These are phyloP conservation scores for Aepyceros melampus DNA, from an alignment of 2,113 vertebrate genomes.

Conservation along the genomic window DNA sequence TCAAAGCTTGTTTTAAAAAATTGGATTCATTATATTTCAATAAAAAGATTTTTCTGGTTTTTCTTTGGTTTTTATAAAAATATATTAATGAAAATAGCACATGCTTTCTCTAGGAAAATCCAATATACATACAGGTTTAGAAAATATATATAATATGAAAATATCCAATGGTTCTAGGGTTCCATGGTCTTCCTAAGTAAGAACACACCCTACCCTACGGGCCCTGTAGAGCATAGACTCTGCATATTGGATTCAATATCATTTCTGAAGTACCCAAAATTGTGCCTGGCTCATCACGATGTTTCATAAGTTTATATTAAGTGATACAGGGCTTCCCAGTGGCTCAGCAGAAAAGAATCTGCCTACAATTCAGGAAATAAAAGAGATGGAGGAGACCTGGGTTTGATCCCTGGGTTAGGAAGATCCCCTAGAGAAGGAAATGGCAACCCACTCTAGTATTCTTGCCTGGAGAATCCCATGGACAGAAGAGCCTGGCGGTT, in stretches of 20 bases:
- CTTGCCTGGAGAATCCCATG: background rate
- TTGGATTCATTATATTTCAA: background rate
- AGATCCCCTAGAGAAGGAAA: background rate
- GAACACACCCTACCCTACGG: too few relatives aligned
- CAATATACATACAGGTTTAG: background rate
- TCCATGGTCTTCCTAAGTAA: background rate
- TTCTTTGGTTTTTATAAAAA: background rate
- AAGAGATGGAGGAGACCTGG: background rate
- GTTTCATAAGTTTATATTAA: background rate
- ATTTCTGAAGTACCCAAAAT: background rate
- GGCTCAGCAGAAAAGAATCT: background rate
- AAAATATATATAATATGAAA: background rate
- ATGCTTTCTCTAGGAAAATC: background rate
- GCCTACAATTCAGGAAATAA: background rate
- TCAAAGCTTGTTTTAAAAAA: background rate
- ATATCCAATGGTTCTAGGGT: background rate
- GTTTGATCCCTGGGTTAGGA: background rate
- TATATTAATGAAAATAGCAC: background rate
- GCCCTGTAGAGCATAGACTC: background rate
- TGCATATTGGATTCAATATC: background rate
- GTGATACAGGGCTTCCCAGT: background rate
- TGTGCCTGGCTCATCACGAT: fast-evolving
- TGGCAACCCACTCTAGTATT: background rate
- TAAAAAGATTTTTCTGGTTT: background rate
- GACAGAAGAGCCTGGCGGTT: background rate